A percentile compares a stretch with the other conserved stretches of the same genome.
phyloP scores from a whole-genome alignment of 2,113 vertebrate species.

The Labrus mixtus region DNA sequence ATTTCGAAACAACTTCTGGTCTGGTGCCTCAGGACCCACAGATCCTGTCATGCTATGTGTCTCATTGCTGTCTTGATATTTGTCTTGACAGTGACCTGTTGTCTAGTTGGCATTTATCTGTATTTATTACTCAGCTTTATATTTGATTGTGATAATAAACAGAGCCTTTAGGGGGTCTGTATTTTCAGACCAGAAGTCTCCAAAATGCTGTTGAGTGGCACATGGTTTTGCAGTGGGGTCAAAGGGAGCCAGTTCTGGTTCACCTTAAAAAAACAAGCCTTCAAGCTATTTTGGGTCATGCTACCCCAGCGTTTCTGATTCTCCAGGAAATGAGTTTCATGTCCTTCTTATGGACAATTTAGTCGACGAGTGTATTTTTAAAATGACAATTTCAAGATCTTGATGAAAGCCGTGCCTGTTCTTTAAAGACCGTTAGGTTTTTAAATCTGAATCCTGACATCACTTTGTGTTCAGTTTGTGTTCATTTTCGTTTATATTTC shows the following conservation, averaged over 20 bases:
- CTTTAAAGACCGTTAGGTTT: not conserved
- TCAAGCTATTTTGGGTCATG: conserved; percentile 38
- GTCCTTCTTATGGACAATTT: conserved; percentile 31
- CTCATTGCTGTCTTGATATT: conserved; percentile 40
- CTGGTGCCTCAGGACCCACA: conserved; percentile 23
- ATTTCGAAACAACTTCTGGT: conserved; percentile 21
- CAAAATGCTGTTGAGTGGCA: conserved; percentile 20
- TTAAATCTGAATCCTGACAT: not conserved
- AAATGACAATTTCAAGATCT: not conserved
- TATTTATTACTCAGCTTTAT: conserved; percentile 58
- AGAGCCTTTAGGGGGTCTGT: conserved; percentile 40
- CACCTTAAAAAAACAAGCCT: conserved; percentile 35
- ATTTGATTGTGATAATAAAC: conserved; percentile 49
- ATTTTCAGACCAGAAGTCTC: conserved; percentile 32
- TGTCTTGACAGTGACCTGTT: conserved; percentile 64
- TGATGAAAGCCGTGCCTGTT: not conserved
- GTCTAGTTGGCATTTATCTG: conserved; percentile 60
- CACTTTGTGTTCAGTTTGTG: not conserved
- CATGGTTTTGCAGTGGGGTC: conserved; percentile 10
- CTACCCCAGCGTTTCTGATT: conserved; percentile 21
- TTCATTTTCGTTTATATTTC: conserved; percentile 17
- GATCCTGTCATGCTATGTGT: conserved; percentile 51
- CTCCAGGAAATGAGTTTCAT: conserved; percentile 49
- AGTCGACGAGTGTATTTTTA: not conserved
- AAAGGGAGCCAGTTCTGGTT: conserved; percentile 29